These are phyloP conservation scores for Nyleta sp. DNA, from an alignment of 2,888 invertebrate genomes.

Conservation along the genomic window DNA sequence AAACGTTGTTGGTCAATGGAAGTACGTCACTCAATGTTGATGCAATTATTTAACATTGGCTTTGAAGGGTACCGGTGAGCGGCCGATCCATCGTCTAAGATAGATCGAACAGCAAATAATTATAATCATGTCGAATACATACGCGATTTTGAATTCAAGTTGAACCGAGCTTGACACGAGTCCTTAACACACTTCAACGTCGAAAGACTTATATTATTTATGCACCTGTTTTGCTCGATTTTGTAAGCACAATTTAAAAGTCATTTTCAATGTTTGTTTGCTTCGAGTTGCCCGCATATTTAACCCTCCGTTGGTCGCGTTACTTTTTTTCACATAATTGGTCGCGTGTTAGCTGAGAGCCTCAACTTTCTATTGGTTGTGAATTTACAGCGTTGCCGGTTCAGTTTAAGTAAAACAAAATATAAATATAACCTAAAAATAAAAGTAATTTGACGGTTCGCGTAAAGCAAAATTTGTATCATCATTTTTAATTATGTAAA, in stretches of 20 bases:
- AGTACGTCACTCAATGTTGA: slow-evolving; percentile 6
- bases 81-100: neutral
- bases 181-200: slow-evolving; percentile 2
- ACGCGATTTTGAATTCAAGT: too few relatives aligned
- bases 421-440: too few relatives aligned
- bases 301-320: too few relatives aligned
- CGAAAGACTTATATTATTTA: too few relatives aligned
- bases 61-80: slow-evolving; percentile 17
- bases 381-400: slow-evolving; percentile 1
- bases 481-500: too few relatives aligned
- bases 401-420: too few relatives aligned
- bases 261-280: too few relatives aligned
- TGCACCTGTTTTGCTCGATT: too few relatives aligned
- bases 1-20: neutral
- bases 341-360: slow-evolving; percentile 3
- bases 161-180: neutral
- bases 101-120: neutral
- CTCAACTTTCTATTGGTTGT: neutral
- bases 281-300: too few relatives aligned
- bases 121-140: neutral
- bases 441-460: too few relatives aligned
- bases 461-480: too few relatives aligned
- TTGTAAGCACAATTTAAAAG: too few relatives aligned
- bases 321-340: neutral
- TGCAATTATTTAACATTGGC: slow-evolving; percentile 31